Evolutionary conservation across 2,797 vertebrate genomes (phyloP), one percentile per base, ranked within the genome.

Genomic region (Erpetoichthys calabaricus): DNA sequence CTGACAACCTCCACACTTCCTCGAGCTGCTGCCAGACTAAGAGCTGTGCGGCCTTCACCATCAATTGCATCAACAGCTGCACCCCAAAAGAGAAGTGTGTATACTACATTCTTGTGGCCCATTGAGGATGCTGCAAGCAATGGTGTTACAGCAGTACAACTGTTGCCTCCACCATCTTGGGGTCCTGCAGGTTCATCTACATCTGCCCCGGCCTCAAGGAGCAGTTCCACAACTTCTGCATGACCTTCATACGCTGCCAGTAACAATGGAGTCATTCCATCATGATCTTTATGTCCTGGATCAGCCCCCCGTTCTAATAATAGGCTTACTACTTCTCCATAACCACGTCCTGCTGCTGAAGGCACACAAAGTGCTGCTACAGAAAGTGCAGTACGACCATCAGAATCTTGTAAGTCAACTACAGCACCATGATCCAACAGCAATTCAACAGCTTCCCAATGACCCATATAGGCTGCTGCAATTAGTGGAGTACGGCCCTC

Each of bases 391-490:
- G 80, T 81, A 25, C 84, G 83, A 2, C 87, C 84, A 45, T 89
- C 87, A 3, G 73, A 63, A 25, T 90, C 88, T 5, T 73, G 72
- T 3, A 76, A 64, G 66, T 88, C 62, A 7, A 85, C 82, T 0
- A 70, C 57, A 4, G 85, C 82, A 5, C 73, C 78, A 4, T 75
- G 75, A 44, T 82, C 73, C 60, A 89, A 66, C 60, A 90, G 60
- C 42, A 84, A 72, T 57, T 80, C 83, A 9, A 85, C 75, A 6
- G 77, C 73, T 57, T 85, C 76, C 5, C 75, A 70, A 56, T 90
- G 87, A n/a, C 87, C 88, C 88, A 89, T 89, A 55, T 86, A 89
- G 8, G 86, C 82, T 3, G 88, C 85, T 1, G 86, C 86, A 9
- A 88, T 89, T 7, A 90, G 80, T 0, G 89, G 81, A 0, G 87